These are phyloP conservation scores for Cotesia vestalis DNA, from an alignment of 1,140 invertebrate species.

Conservation along the genomic window DNA sequence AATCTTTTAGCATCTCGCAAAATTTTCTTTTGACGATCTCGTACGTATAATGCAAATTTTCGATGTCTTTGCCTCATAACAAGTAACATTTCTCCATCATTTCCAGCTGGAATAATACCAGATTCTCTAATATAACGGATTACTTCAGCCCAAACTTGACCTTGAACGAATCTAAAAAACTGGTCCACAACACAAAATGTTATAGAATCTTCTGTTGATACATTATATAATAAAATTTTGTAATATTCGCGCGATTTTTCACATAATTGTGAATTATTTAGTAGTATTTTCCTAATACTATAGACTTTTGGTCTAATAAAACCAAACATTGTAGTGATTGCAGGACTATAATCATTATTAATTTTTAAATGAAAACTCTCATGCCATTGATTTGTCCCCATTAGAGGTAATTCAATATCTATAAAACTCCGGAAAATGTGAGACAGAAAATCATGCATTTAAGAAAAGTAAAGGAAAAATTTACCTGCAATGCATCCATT, in stretches of 20 bases:
- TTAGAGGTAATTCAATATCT: conserved; percentile 48
- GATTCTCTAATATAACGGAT: conserved; percentile 43
- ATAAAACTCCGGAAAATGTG: background rate
- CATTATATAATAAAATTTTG: conserved; percentile 42
- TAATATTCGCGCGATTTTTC: conserved; percentile 45
- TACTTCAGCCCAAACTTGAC: conserved; percentile 51
- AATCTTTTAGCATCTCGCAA: conserved; percentile 7
- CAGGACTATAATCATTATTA: conserved; percentile 38
- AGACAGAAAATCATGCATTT: background rate
- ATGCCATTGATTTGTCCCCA: conserved; percentile 45
- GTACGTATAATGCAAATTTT: conserved; percentile 38
- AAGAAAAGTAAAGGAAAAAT: background rate
- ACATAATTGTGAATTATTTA: conserved; percentile 39
- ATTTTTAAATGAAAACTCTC: conserved; percentile 42
- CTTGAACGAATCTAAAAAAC: conserved; percentile 49
- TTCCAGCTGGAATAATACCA: conserved; percentile 44
- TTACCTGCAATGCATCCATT: conserved; percentile 45
- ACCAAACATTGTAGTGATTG: conserved; percentile 46
- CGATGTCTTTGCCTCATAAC: conserved; percentile 48
- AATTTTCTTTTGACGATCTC: conserved; percentile 44
- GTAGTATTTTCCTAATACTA: conserved; percentile 46
- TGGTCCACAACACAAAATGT: conserved; percentile 47
- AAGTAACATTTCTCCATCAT: conserved; percentile 48
- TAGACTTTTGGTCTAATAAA: conserved; percentile 53
- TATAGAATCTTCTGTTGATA: conserved; percentile 47